phyloP scores from a whole-genome alignment of 2,797 vertebrate species.

The Poecilia velifera region DNA sequence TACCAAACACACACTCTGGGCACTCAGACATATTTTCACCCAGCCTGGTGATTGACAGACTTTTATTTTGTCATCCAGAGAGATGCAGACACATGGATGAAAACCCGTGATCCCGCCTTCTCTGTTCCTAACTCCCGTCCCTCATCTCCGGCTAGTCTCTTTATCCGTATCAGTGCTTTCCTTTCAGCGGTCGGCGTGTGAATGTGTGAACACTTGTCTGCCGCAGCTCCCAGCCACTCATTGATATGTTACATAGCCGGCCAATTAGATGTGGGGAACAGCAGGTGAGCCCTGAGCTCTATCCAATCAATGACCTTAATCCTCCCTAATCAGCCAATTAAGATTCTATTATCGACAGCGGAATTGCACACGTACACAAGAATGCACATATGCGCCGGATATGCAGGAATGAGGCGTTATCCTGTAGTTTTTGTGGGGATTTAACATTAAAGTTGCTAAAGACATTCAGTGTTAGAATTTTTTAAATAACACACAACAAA shows the following conservation, averaged over 20 bases:
- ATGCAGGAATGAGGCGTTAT: conserved; percentile 23
- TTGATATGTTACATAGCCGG: conserved; percentile 74
- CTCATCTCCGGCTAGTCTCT: conserved; percentile 40
- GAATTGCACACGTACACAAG: conserved; percentile 32
- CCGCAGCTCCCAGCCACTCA: conserved; percentile 66
- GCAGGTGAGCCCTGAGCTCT: conserved; percentile 73
- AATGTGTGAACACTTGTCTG: conserved; percentile 52
- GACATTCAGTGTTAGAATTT: not conserved
- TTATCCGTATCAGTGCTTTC: conserved; percentile 47
- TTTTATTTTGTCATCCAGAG: conserved; percentile 58
- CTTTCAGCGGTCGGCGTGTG: conserved; percentile 8
- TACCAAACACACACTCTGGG: conserved; percentile 43
- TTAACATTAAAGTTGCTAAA: not conserved
- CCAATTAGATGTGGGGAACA: conserved; percentile 71
- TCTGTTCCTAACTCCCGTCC: conserved; percentile 33
- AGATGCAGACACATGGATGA: conserved; percentile 49
- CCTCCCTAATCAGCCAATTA: conserved; percentile 77
- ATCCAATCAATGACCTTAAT: conserved; percentile 79
- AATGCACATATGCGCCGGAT: conserved; percentile 1
- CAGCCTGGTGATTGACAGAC: conserved; percentile 61
- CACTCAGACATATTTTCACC: conserved; percentile 23
- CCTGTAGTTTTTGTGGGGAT: conserved; percentile 9
- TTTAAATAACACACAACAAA: not conserved
- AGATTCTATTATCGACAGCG: conserved; percentile 71
- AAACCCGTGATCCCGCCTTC: conserved; percentile 48